These are phyloP conservation scores for Yponomeuta plumbellus DNA, from an alignment of 2,888 invertebrate species.

Conservation along the genomic window DNA sequence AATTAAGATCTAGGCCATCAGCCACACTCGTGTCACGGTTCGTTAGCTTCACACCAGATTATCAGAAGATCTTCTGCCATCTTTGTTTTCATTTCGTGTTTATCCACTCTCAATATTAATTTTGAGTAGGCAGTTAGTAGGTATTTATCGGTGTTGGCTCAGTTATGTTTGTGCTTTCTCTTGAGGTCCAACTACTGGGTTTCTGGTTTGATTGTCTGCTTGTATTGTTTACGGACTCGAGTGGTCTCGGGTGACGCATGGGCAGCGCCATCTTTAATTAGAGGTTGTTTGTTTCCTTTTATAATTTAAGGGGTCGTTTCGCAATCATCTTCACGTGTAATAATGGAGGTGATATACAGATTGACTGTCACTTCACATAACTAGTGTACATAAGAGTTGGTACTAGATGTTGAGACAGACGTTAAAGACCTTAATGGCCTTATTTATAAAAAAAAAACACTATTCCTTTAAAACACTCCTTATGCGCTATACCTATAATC, in stretches of 20 bases:
- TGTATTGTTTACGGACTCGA: constrained; percentile 39
- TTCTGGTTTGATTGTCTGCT: constrained; percentile 34
- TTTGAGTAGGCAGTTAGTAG: constrained; percentile 22
- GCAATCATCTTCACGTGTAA: not conserved
- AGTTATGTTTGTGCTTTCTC: constrained; percentile 54
- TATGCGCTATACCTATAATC: too few species aligned
- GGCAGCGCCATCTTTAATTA: constrained; percentile 33
- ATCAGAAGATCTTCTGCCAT: constrained; percentile 31
- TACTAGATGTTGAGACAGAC: too few species aligned
- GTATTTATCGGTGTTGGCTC: constrained; percentile 30
- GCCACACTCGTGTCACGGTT: constrained; percentile 22
- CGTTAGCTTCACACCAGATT: constrained; percentile 32
- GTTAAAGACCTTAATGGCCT: too few species aligned
- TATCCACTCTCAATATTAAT: constrained; percentile 23
- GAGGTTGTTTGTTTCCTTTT: not conserved
- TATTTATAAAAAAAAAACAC: too few species aligned
- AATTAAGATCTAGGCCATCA: not conserved
- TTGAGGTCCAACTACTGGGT: constrained; percentile 40
- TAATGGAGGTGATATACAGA: too few species aligned
- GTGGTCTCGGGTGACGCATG: constrained; percentile 36
- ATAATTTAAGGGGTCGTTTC: not conserved
- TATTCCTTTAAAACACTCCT: too few species aligned
- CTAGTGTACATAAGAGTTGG: too few species aligned
- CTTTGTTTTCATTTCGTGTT: constrained; percentile 30
- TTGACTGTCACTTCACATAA: too few species aligned